Conservation (phyloP, 23 tunicate genomes). For the Clavelina lepadiformis region DNA sequence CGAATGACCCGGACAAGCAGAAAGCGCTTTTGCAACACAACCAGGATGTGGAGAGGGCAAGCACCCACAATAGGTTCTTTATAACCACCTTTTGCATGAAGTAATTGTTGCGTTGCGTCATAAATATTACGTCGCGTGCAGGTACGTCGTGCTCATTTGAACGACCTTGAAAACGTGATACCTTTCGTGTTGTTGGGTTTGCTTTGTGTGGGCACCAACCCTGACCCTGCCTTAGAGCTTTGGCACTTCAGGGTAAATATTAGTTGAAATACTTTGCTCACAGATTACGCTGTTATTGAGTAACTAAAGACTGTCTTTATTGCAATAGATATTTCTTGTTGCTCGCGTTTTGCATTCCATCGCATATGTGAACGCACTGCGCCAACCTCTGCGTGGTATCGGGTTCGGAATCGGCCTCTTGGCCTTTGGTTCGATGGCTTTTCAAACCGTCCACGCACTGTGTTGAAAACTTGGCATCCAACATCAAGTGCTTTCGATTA, state of each 20-base stretch:
- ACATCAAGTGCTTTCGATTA: too few species aligned
- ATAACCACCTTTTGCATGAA: neutral
- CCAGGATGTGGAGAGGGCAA: conserved; percentile 42
- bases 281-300: too few species aligned
- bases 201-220: conserved; percentile 41
- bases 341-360: conserved; percentile 17
- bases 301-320: too few species aligned
- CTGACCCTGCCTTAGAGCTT: conserved; percentile 45
- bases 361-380: conserved; percentile 12
- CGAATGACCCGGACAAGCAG: conserved; percentile 35
- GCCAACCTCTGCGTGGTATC: conserved; percentile 8
- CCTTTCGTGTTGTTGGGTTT: conserved; percentile 70
- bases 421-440: neutral
- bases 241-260: conserved; percentile 72
- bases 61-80: neutral
- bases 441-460: neutral
- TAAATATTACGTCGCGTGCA: too few species aligned
- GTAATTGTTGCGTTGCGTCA: neutral
- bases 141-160: conserved; percentile 70
- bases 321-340: too few species aligned
- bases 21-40: conserved; percentile 23
- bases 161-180: conserved; percentile 80
- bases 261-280: too few species aligned
- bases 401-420: neutral
- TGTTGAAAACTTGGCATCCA: too few species aligned